Base-by-base conservation (phyloP, 2,113 vertebrate genomes). In the Cinclus cinclus region DNA sequence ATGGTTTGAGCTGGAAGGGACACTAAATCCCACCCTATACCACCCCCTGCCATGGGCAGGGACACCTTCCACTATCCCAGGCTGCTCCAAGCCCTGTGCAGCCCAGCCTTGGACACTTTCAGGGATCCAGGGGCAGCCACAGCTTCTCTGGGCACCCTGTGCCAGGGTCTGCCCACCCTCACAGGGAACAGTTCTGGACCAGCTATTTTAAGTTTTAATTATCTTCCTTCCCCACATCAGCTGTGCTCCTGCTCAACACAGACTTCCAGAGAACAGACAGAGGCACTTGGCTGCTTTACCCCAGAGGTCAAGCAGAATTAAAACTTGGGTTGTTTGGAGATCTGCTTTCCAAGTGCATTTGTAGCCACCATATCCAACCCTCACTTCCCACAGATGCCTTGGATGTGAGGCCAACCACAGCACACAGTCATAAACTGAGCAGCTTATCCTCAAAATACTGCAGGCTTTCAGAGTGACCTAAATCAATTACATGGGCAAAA, bases 91-190 rank as follows among this genome's bases (percentile, higher is more conserved):
- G 16, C 13, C 30, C 7, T 1, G 0, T 22, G 46, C 87, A 90
- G 0, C 39, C 46, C 24, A 33, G 8, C 19, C 23, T 39, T 4
- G 16, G 4, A 3, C 47, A 62, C 31, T 28, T 0, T 17, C 55
- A 83, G 63, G n/a, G 55, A 62, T 33, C 2, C 42, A 63, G 59
- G 31, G 22, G 21, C 67, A 67, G 39, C 55, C 69, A 4, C 70
- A 41, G 41, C 55, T 60, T 1, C 62, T 47, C 55, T 35, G 55
- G 30, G 30, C 21, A 47, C 1, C 53, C 70, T 53, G 39, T 75
- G 62, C 79, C 55, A 76, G 47, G 21, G 47, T 14, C 70, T 49
- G 0, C 4, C 4, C 64, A n/a, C 15, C 12, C 28, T 87, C n/a
- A 1, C 28, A 55, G 47, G 30, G 49, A 69, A 69, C 0, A 16